A percentile compares a stretch with the other conserved stretches of the same genome.
These are phyloP conservation scores for Cabera pusaria DNA, from an alignment of 2,888 invertebrate genomes.

Conservation along the genomic window DNA sequence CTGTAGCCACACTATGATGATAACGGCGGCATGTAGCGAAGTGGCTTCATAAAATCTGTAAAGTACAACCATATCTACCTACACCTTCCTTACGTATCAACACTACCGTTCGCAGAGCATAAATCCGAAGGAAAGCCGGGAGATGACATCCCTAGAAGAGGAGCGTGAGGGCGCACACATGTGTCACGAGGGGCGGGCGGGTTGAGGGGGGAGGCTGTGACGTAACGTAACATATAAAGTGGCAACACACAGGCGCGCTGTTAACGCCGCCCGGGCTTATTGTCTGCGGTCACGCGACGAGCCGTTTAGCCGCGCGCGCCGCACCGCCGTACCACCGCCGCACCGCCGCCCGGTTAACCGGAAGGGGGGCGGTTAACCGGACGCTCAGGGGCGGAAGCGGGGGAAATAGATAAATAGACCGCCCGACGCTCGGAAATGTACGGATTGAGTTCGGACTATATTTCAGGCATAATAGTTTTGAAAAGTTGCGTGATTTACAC, in stretches of 20 bases:
- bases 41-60: slow-evolving; percentile 8
- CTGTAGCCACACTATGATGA: slow-evolving; percentile 1
- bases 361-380: slow-evolving; percentile 83
- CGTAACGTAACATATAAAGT: slow-evolving; percentile 81
- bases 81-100: slow-evolving; percentile 18
- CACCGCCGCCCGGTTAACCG: slow-evolving; percentile 79
- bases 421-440: slow-evolving; percentile 82
- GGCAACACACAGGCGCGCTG: slow-evolving; percentile 83
- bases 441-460: slow-evolving; percentile 82
- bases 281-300: slow-evolving; percentile 84
- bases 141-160: slow-evolving; percentile 29
- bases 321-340: slow-evolving; percentile 67
- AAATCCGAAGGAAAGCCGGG: slow-evolving; percentile 24
- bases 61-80: slow-evolving; percentile 7
- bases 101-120: slow-evolving; percentile 23
- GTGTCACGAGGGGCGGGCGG: slow-evolving; percentile 34
- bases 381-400: slow-evolving; percentile 81
- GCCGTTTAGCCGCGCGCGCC: slow-evolving; percentile 81
- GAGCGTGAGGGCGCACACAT: slow-evolving; percentile 32
- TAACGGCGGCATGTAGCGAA: neutral
- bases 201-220: slow-evolving; percentile 47
- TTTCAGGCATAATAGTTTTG: slow-evolving; percentile 82
- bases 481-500: slow-evolving; percentile 81
- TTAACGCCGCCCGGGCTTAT: slow-evolving; percentile 82
- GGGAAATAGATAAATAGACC: slow-evolving; percentile 84